These are phyloP conservation scores for Schizopygopsis pylzovi DNA, from an alignment of 2,797 vertebrate genomes.

Conservation along the genomic window DNA sequence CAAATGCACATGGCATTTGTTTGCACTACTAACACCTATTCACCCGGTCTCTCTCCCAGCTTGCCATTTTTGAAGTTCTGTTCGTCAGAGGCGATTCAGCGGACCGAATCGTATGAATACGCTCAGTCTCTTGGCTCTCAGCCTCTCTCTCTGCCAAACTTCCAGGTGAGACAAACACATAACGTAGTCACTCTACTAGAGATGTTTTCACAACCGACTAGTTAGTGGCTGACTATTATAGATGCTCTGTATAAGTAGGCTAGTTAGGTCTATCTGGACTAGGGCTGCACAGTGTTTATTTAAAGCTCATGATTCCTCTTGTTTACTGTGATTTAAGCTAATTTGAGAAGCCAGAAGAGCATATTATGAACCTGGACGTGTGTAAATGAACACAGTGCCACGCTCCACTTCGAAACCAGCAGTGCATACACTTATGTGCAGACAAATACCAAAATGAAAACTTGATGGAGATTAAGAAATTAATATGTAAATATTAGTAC, in stretches of 20 bases:
- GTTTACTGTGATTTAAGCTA: not conserved
- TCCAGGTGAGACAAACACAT: slow-evolving; percentile 82
- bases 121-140: slow-evolving; percentile 91
- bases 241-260: not conserved
- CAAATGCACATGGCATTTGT: not conserved
- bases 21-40: not conserved
- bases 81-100: slow-evolving; percentile 92
- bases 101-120: slow-evolving; percentile 96
- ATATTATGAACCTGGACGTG: too few relatives aligned
- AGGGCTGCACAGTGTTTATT: not conserved
- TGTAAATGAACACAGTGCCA: too few relatives aligned
- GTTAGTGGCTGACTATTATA: not conserved
- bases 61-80: slow-evolving; percentile 89
- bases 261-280: not conserved
- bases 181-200: not conserved
- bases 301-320: too few relatives aligned
- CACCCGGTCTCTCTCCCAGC: slow-evolving; percentile 69
- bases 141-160: slow-evolving; percentile 85
- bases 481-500: too few relatives aligned
- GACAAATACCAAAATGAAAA: too few relatives aligned
- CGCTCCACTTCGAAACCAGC: too few relatives aligned
- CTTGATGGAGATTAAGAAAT: too few relatives aligned
- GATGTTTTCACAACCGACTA: not conserved
- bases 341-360: too few relatives aligned
- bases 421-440: too few relatives aligned